Percentiles rank a stretch among this genome's conserved stretches.
These are phyloP conservation scores for Tragulus kanchil DNA, from an alignment of 2,113 vertebrate genomes.

Conservation along the genomic window DNA sequence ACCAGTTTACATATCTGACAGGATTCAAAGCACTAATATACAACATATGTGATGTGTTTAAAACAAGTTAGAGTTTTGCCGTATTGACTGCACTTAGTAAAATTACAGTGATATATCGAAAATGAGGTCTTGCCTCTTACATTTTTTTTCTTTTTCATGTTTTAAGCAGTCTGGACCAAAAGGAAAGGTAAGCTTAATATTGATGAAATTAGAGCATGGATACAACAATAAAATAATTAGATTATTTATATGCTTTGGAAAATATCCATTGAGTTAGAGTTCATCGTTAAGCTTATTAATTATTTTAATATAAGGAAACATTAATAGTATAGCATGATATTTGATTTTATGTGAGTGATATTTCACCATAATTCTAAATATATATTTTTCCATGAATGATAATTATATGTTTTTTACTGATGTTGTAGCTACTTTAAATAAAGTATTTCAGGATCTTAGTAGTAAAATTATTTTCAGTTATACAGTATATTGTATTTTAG, in stretches of 20 bases:
- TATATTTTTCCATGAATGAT: neutral
- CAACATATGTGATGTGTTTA: conserved; percentile 51
- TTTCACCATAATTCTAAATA: conserved; percentile 60
- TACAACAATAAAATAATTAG: conserved; percentile 56
- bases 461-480: conserved; percentile 35
- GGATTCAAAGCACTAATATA: conserved; percentile 39
- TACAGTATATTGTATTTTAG: conserved; percentile 22
- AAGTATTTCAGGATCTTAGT: conserved; percentile 36
- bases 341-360: neutral
- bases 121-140: conserved; percentile 82
- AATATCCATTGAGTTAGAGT: conserved; percentile 46
- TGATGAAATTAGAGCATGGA: conserved; percentile 78
- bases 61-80: conserved; percentile 56
- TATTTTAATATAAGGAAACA: conserved; percentile 54
- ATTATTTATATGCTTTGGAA: conserved; percentile 64
- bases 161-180: conserved; percentile 85
- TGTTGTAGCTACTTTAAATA: conserved; percentile 43
- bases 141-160: conserved; percentile 83
- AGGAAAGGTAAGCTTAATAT: conserved; percentile 85
- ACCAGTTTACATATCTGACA: conserved; percentile 29
- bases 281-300: conserved; percentile 30
- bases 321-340: conserved; percentile 30
- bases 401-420: conserved; percentile 41
- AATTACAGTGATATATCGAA: conserved; percentile 69
- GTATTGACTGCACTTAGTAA: conserved; percentile 67